Conservation (phyloP, 2,797 vertebrate genomes). For the Odontamblyopus rebecca region DNA sequence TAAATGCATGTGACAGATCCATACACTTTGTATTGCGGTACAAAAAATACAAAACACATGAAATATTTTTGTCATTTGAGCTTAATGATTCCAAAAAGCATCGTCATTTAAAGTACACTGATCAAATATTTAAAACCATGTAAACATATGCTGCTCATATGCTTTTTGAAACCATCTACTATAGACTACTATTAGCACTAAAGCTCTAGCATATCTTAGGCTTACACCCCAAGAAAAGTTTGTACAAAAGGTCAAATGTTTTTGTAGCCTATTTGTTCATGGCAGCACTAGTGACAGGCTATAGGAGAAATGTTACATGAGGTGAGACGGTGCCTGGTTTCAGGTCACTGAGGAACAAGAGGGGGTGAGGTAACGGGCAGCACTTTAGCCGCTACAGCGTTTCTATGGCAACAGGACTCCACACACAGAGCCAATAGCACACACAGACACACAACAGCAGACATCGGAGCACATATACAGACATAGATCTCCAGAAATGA, state of each 20-base stretch:
- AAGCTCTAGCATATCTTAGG: conserved; percentile 14
- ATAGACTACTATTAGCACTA: not conserved
- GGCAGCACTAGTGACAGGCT: conserved; percentile 47
- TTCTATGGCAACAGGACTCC: conserved; percentile 69
- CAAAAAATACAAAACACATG: conserved; percentile 22
- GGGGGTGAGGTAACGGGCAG: conserved; percentile 70
- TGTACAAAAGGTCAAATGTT: conserved; percentile 5
- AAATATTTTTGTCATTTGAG: conserved; percentile 15
- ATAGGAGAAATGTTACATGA: conserved; percentile 49
- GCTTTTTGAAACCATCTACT: conserved; percentile 38
- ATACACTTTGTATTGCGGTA: conserved; percentile 34
- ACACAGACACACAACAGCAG: conserved; percentile 42
- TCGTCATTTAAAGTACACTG: not conserved
- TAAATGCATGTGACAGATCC: conserved; percentile 51
- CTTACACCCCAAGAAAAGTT: conserved; percentile 15
- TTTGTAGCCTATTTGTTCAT: conserved; percentile 19
- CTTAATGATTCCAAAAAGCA: conserved; percentile 34
- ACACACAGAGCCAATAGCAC: conserved; percentile 58
- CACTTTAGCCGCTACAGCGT: conserved; percentile 60
- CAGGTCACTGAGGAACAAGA: conserved; percentile 66
- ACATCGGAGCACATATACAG: conserved; percentile 66
- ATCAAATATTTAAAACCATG: conserved; percentile 2
- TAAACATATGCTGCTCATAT: conserved; percentile 7
- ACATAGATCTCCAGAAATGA: conserved; percentile 65
- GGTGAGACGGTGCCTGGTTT: conserved; percentile 44